Evolutionary conservation across 2,888 invertebrate genomes (phyloP).

Genomic region (Malacosoma neustria): DNA sequence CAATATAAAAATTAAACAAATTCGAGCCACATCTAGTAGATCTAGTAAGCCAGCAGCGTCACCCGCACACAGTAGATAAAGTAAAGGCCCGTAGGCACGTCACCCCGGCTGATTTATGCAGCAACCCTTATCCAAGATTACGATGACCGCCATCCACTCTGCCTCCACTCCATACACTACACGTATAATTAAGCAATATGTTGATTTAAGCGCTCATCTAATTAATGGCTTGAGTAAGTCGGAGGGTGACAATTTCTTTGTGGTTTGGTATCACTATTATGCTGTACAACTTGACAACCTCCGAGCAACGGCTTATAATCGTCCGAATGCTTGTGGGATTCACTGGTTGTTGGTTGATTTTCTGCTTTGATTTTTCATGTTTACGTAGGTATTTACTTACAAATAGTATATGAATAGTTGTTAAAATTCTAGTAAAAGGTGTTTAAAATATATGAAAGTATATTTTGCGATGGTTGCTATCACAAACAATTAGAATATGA

Average conservation of each 20-base stretch:
- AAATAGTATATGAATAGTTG: too few relatives aligned
- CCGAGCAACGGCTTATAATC: too few relatives aligned
- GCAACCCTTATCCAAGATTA: slow-evolving; percentile 74
- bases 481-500: too few relatives aligned
- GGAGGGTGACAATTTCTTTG: background rate
- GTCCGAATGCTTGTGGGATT: too few relatives aligned
- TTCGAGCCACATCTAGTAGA: slow-evolving; percentile 10
- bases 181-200: slow-evolving; percentile 17
- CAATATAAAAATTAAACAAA: slow-evolving; percentile 3
- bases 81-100: slow-evolving; percentile 63
- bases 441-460: too few relatives aligned
- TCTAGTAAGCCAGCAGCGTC: slow-evolving; percentile 35
- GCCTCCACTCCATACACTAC: slow-evolving; percentile 30
- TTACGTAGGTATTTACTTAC: too few relatives aligned
- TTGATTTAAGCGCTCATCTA: slow-evolving; percentile 2
- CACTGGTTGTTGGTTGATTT: too few relatives aligned
- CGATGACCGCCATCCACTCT: slow-evolving; percentile 70
- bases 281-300: too few relatives aligned
- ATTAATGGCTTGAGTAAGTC: background rate
- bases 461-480: too few relatives aligned
- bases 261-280: too few relatives aligned
- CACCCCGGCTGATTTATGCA: slow-evolving; percentile 67
- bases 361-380: too few relatives aligned
- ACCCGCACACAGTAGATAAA: slow-evolving; percentile 71
- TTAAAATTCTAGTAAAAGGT: too few relatives aligned